Percentiles rank a stretch among this genome's conserved stretches.
These are phyloP conservation scores for Neodiprion fabricii DNA, from an alignment of 1,140 invertebrate species.

Conservation along the genomic window DNA sequence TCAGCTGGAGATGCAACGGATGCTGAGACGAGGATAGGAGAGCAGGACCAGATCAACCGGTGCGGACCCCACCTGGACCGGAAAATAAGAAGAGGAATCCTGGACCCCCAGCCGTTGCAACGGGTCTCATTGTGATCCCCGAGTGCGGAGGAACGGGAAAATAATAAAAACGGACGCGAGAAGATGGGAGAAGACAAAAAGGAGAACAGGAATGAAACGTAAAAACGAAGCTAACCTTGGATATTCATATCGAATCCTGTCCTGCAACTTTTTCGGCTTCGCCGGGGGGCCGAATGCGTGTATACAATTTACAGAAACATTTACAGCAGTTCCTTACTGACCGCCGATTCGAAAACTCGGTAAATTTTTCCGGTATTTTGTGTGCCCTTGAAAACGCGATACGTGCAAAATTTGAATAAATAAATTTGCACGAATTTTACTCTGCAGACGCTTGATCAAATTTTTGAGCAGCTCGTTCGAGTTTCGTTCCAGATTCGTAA, in stretches of 20 bases:
- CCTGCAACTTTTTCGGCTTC: not conserved
- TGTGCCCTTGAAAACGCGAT: too few species aligned
- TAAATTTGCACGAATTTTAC: too few species aligned
- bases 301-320: slow-evolving; percentile 21
- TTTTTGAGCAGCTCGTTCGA: too few species aligned
- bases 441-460: too few species aligned
- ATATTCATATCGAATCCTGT: too few species aligned
- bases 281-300: slow-evolving; percentile 19
- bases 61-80: slow-evolving; percentile 61
- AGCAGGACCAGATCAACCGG: slow-evolving; percentile 48
- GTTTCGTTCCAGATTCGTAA: too few species aligned
- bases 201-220: slow-evolving; percentile 33
- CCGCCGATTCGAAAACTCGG: slow-evolving; percentile 8
- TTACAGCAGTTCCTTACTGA: slow-evolving; percentile 1
- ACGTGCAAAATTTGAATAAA: too few species aligned
- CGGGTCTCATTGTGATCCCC: not conserved
- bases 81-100: slow-evolving; percentile 15
- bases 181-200: slow-evolving; percentile 17
- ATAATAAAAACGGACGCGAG: slow-evolving; percentile 27
- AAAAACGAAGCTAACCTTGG: slow-evolving; percentile 39
- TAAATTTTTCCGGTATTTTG: slow-evolving; percentile 6
- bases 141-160: slow-evolving; percentile 29
- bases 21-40: too few species aligned
- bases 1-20: not conserved
- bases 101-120: slow-evolving; percentile 54